Evolutionary conservation across 1,140 invertebrate genomes (phyloP).

Genomic region (Euura saliciscinereae): DNA sequence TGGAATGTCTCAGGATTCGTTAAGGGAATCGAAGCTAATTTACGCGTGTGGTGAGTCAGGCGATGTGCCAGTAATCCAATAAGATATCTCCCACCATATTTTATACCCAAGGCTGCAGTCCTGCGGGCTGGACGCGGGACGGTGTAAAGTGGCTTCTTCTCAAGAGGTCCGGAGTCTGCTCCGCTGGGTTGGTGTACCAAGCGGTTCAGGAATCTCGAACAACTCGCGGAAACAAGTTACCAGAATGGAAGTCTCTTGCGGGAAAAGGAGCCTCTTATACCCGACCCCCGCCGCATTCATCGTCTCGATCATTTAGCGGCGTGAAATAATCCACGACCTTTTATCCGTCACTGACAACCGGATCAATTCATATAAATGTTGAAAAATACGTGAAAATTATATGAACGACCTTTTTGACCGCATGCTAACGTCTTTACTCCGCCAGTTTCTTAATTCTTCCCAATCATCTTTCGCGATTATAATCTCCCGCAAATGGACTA

Average conservation of each 20-base stretch:
- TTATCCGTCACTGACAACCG: background rate
- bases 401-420: too few species aligned
- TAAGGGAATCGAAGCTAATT: constrained; percentile 7
- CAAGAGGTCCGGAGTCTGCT: background rate
- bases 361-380: background rate
- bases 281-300: background rate
- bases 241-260: background rate
- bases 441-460: background rate
- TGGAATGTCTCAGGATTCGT: constrained; percentile 1
- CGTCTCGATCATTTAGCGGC: background rate
- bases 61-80: constrained; percentile 7
- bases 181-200: background rate
- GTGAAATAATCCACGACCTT: background rate
- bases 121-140: background rate
- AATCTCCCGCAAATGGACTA: constrained; percentile 12
- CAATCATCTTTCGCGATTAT: constrained; percentile 19
- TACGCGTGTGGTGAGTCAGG: constrained; percentile 6
- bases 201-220: constrained; percentile 2
- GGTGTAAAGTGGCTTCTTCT: background rate
- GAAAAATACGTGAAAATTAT: too few species aligned
- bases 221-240: constrained; percentile 7
- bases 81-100: constrained; percentile 7
- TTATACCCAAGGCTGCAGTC: background rate
- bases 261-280: background rate
- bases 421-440: background rate